A percentile compares a stretch with the other conserved stretches of the same genome.
These are phyloP conservation scores for Eremobia ochroleuca DNA, from an alignment of 2,888 invertebrate genomes.

Conservation along the genomic window DNA sequence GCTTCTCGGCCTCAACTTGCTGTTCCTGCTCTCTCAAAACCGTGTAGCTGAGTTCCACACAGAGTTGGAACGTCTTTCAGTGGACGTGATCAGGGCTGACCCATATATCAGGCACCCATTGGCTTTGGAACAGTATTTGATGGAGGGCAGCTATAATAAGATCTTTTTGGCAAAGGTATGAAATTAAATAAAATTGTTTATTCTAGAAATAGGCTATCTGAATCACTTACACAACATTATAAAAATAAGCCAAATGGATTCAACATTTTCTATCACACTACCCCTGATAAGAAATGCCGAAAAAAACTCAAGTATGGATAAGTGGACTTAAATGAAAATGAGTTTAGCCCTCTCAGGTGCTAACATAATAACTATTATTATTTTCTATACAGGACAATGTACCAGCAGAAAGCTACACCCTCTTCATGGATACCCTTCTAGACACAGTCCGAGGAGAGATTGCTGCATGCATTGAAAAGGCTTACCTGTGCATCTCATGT, in stretches of 20 bases:
- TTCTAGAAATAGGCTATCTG: background rate
- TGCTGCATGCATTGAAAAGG: constrained; percentile 98
- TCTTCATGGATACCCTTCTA: constrained; percentile 98
- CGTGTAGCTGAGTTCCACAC: constrained; percentile 99
- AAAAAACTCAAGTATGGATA: background rate
- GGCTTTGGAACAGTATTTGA: constrained; percentile 98
- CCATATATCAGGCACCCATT: constrained; percentile 98
- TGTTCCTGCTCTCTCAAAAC: constrained; percentile 98
- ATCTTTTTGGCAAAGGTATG: constrained; percentile 96
- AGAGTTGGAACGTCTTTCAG: constrained; percentile 97
- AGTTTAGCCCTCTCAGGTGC: background rate
- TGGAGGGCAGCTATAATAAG: constrained; percentile 99
- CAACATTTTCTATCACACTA: background rate
- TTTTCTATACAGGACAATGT: constrained; percentile 93
- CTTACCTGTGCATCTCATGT: constrained; percentile 97
- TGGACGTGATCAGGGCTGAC: constrained; percentile 97
- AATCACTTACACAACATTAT: background rate
- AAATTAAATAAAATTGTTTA: background rate
- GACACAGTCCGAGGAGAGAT: constrained; percentile 99
- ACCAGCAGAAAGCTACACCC: constrained; percentile 98
- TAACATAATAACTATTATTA: background rate
- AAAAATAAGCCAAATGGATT: background rate
- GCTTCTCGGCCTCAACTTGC: constrained; percentile 97
- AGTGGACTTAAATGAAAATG: background rate
- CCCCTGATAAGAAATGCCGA: background rate